Base-by-base conservation (phyloP, 92 coral and sea anemone genomes). In the Chrysogorgia sp. region DNA sequence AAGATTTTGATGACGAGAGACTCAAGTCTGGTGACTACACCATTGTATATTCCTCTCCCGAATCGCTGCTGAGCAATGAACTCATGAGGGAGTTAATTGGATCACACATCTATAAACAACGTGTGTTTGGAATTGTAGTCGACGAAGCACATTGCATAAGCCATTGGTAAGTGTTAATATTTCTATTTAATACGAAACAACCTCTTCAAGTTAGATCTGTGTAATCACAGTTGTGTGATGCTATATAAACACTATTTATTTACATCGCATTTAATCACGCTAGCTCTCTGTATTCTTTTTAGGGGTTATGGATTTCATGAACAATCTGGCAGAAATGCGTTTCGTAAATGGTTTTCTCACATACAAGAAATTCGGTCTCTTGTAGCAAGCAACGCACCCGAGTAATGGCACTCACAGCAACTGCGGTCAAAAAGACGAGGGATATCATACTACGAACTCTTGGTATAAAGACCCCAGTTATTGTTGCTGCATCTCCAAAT, bases 21-120 rank as follows among this genome's bases (percentile, higher is more conserved):
- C 75, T 67, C 56, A 41, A 37, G 19, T 67, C 75, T 67, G 88
- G 88, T 34, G 63, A 80, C 69, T 84, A 79, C 52, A 76, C 75
- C 69, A 60, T 84, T 48, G 85, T 84, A 52, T 84, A 84, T 71
- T 77, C 85, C 9, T 84, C 88, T 7, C 88, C 85, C 9, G 81
- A 84, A 52, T 61, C 76, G 3, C 61, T 84, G 48, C 85, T 79
- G 49, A 67, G 52, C 25, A 79, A 58, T n/a, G 58, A 61, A 53
- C 58, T 83, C 56, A 45, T 76, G 71, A 69, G 85, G 14, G 67
- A 59, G 40, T 65, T 84, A 56, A 52, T 78, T 35, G 50, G 67
- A 23, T 77, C 77, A 33, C 26, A 43, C 8, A 76, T 63, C 15
- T 83, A 83, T 21, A 10, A 10, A 62, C 21, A 52, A 52, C 59